phyloP scores from a whole-genome alignment of 2,888 invertebrate species.

The Chirona hameri region DNA sequence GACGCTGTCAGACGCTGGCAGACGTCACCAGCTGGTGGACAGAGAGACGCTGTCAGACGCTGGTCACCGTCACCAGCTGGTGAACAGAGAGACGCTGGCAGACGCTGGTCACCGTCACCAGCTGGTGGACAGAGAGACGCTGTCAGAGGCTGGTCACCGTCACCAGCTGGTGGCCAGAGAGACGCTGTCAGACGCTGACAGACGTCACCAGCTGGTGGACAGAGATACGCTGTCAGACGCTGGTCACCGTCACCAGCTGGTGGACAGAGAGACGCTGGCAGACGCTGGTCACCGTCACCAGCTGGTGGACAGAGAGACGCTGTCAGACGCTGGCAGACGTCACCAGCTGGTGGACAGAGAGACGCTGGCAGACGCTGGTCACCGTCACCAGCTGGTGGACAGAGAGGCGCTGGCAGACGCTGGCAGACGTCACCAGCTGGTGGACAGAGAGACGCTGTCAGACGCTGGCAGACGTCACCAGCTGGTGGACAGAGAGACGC shows the following conservation, averaged over 20 bases:
- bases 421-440: too few relatives aligned
- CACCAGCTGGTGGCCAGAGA: too few relatives aligned
- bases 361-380: too few relatives aligned
- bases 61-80: too few relatives aligned
- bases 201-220: background rate
- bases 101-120: background rate
- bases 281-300: background rate
- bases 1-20: too few relatives aligned
- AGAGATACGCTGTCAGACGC: background rate
- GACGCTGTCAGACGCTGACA: too few relatives aligned
- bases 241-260: too few relatives aligned
- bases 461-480: background rate
- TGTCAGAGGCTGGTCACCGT: background rate
- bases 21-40: background rate
- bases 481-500: background rate
- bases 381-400: background rate
- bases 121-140: background rate
- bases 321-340: background rate
- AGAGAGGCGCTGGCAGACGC: background rate
- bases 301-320: background rate
- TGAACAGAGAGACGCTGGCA: too few relatives aligned
- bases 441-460: too few relatives aligned
- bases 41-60: background rate
- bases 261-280: too few relatives aligned
- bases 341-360: too few relatives aligned